These are phyloP conservation scores for Seriola rivoliana DNA, from an alignment of 2,113 vertebrate genomes.

Conservation along the genomic window DNA sequence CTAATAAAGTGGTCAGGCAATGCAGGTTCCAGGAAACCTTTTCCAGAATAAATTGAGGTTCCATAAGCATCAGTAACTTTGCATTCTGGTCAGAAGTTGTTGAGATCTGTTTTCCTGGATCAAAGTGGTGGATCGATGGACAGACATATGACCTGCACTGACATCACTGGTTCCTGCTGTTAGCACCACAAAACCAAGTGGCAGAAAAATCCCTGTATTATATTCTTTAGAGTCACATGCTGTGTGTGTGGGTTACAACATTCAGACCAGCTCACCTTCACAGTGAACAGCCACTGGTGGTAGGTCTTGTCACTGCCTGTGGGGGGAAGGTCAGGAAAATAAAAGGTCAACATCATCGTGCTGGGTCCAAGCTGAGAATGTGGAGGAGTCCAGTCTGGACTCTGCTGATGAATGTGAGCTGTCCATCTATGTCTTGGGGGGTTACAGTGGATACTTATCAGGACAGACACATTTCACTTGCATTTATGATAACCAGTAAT, in stretches of 20 bases:
- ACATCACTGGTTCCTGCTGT: neutral
- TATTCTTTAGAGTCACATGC: neutral
- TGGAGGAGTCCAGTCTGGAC: neutral
- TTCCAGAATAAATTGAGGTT: too few species aligned
- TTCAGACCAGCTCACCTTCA: slow-evolving; percentile 88
- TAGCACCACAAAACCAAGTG: neutral
- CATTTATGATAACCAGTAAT: neutral
- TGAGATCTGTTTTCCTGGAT: neutral
- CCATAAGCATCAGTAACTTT: too few species aligned
- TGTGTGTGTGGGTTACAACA: neutral
- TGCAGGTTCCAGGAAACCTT: too few species aligned
- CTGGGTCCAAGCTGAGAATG: neutral
- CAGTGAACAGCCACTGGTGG: slow-evolving; percentile 97
- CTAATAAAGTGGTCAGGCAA: too few species aligned
- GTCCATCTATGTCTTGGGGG: too few species aligned
- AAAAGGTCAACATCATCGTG: slow-evolving; percentile 11
- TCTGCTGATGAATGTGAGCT: neutral
- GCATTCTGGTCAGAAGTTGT: neutral
- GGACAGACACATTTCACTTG: neutral
- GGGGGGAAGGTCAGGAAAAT: slow-evolving; percentile 50
- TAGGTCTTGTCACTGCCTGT: slow-evolving; percentile 96
- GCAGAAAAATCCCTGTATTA: neutral
- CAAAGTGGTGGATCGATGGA: neutral
- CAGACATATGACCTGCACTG: neutral
- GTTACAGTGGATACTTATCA: too few species aligned